phyloP scores from a whole-genome alignment of 2,888 invertebrate genomes.

The Limenitis camilla region DNA sequence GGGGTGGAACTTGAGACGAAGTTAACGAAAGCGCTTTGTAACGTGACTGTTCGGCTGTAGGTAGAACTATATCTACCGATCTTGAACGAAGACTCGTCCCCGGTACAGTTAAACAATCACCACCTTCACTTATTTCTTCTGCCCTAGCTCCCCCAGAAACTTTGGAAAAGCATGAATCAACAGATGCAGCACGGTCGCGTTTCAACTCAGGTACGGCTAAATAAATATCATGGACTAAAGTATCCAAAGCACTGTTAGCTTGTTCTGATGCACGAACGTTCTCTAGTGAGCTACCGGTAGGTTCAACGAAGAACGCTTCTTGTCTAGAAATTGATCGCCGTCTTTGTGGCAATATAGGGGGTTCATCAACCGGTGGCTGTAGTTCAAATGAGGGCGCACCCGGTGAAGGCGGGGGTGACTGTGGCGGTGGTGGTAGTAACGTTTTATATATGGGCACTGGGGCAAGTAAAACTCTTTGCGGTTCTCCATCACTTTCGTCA shows the following conservation, averaged over 20 bases:
- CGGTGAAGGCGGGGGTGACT: slow-evolving; percentile 71
- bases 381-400: slow-evolving; percentile 75
- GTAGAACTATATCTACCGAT: slow-evolving; percentile 90
- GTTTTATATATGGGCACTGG: slow-evolving; percentile 59
- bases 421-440: slow-evolving; percentile 44
- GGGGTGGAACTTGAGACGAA: slow-evolving; percentile 58
- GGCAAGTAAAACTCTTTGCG: slow-evolving; percentile 79
- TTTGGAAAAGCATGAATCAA: slow-evolving; percentile 90
- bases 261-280: slow-evolving; percentile 77
- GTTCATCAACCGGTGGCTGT: slow-evolving; percentile 68
- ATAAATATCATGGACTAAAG: slow-evolving; percentile 81
- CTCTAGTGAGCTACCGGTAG: slow-evolving; percentile 81
- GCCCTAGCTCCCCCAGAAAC: slow-evolving; percentile 81
- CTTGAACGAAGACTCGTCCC: slow-evolving; percentile 83
- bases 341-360: slow-evolving; percentile 65
- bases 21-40: slow-evolving; percentile 88
- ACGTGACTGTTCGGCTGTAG: slow-evolving; percentile 87
- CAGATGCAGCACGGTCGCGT: slow-evolving; percentile 89
- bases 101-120: slow-evolving; percentile 79
- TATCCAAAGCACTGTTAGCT: slow-evolving; percentile 47
- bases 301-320: slow-evolving; percentile 86
- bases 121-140: slow-evolving; percentile 79
- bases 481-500: slow-evolving; percentile 59
- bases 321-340: slow-evolving; percentile 86
- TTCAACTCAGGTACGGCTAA: slow-evolving; percentile 88